Evolutionary conservation across 1,140 invertebrate genomes (phyloP), one percentile per base, ranked within the genome.

Genomic region (Sesamia nonagrioides): DNA sequence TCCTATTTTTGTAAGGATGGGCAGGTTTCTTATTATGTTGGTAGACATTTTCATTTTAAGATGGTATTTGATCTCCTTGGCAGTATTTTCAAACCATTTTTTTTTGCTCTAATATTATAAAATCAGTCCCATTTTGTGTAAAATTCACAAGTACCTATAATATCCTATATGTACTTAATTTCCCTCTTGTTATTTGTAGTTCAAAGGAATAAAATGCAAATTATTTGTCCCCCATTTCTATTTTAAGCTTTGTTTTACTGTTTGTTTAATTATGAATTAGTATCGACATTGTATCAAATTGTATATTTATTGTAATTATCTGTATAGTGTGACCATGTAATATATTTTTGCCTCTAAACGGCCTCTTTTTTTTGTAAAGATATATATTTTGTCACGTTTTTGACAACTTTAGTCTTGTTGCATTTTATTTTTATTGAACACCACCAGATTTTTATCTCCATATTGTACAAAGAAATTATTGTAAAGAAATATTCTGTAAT

Each of bases 401-500:
- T 85, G 80, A 82, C 77, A 75, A 73, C 68, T 85, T 85, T 86
- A 60, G 45, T 73, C 78, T 83, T 82, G 81, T 86, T 91, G 86
- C 91, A 90, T 91, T 92, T 94, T 94, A 92, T 91, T 91, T 73
- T 91, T 89, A 86, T 89, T 91, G 86, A 89, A 91, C 88, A 84
- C 83, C 78, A 89, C 84, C 81, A 81, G 84, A 78, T 84, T 91
- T 88, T 83, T 84, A 85, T 82, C 77, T 56, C 80, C 79, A 81
- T 85, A 81, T 87, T 91, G 88, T 92, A 93, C 89, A 93, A 88
- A 88, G 60, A 88, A 88, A 88, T 91, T 89, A 88, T 89, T 92
- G 88, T 92, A 89, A 90, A 88, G 86, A 85, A 82, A 82, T 88
- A 90, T 87, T 84, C 85, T 89, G 87, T 89, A 89, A 88, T 87